Evolutionary conservation across 2,797 vertebrate genomes (phyloP).

Genomic region (Acropternis orthonyx): DNA sequence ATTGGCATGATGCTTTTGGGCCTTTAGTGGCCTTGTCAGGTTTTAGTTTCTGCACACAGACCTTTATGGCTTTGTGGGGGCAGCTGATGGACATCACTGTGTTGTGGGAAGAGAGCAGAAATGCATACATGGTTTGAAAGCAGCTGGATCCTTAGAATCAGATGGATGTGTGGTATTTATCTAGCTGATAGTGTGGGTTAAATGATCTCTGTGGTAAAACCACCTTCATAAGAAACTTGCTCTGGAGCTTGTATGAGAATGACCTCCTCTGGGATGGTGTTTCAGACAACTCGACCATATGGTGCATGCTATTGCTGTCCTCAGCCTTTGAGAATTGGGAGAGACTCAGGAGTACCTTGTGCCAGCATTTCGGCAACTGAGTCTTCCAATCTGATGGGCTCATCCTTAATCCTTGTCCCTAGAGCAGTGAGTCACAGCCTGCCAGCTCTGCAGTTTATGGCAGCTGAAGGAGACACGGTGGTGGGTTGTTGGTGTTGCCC

Average conservation of each 20-base stretch:
- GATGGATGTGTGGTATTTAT: background rate
- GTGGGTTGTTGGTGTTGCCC: background rate
- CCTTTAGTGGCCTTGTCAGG: background rate
- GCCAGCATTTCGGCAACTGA: background rate
- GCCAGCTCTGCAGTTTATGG: background rate
- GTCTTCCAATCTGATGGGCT: background rate
- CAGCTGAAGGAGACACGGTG: background rate
- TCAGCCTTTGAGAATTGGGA: background rate
- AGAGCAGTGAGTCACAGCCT: background rate
- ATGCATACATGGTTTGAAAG: background rate
- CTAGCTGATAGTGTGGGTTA: background rate
- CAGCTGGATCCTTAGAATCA: background rate
- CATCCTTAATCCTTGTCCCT: background rate
- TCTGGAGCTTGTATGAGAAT: background rate
- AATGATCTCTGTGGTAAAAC: background rate
- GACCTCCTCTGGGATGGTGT: background rate
- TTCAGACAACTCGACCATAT: rapidly evolving
- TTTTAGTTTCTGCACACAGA: background rate
- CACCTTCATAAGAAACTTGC: background rate
- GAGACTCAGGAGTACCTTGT: background rate
- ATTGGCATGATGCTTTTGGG: background rate
- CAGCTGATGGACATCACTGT: background rate
- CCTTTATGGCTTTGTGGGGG: background rate
- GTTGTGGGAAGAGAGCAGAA: background rate
- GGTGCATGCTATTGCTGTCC: background rate